A percentile compares a stretch with the other conserved stretches of the same genome.
These are phyloP conservation scores for Mustela nigripes DNA, from an alignment of 2,113 vertebrate genomes.

Conservation along the genomic window DNA sequence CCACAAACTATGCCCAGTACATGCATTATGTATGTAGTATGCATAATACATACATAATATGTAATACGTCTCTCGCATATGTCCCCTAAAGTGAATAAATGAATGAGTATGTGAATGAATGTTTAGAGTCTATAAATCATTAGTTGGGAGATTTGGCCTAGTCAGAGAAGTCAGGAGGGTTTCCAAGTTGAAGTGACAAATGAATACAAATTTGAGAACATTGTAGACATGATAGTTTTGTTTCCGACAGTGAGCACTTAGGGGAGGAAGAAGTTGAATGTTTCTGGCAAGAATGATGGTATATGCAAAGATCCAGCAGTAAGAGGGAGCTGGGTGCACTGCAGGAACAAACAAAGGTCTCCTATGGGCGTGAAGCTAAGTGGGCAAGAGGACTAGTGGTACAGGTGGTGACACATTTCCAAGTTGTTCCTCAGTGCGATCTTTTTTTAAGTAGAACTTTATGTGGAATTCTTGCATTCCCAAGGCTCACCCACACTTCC, in stretches of 20 bases:
- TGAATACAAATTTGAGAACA: not conserved
- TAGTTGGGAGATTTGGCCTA: not conserved
- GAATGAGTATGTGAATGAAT: not conserved
- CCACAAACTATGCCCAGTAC: not conserved
- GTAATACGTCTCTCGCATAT: not conserved
- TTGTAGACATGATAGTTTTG: not conserved
- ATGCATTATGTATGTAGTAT: not conserved
- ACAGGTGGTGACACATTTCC: not conserved
- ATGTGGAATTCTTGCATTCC: not conserved
- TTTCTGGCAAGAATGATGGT: not conserved
- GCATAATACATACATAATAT: no score
- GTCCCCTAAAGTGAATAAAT: not conserved
- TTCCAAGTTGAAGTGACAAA: not conserved
- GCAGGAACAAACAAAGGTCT: not conserved
- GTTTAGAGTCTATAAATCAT: not conserved
- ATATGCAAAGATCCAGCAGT: not conserved
- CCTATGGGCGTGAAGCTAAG: not conserved
- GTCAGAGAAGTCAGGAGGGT: not conserved
- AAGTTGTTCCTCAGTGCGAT: not conserved
- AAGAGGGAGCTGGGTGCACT: not conserved
- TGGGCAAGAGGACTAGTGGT: not conserved
- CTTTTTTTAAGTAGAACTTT: not conserved
- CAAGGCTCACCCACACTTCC: not conserved
- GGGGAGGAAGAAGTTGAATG: not conserved
- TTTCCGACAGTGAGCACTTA: not conserved